Base-by-base conservation (phyloP, 2,888 invertebrate genomes). In the Cephus pulcher region DNA sequence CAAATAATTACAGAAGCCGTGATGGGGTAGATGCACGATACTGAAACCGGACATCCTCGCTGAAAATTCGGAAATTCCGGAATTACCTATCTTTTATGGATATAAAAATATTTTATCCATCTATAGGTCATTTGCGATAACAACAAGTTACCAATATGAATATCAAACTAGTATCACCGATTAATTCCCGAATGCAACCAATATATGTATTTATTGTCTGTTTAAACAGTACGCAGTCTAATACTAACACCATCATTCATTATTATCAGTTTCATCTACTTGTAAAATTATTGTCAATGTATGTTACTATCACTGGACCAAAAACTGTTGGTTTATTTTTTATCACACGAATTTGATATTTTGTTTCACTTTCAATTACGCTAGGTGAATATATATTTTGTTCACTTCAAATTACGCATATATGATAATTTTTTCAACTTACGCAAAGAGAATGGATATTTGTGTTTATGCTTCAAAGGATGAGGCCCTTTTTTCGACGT, bases 1-100 rank as follows among this genome's bases (percentile, higher is more conserved):
- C 56, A 9, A 84, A 79, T 83, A 84, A 87, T 87, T 88, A 88
- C 87, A 79, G 76, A 84, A 82, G 82, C 76, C 76, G 83, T 80
- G 84, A 81, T 84, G 82, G 86, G 86, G 83, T 85, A 86, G 81
- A 84, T 86, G 84, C 86, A 86, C 85, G 83, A 82, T 84, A 85
- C 87, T 87, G 86, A 83, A 87, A 83, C 85, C 83, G 84, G 83
- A 81, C 76, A 83, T 84, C 84, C 83, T 86, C 73, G 82, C 85
- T 87, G 86, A 83, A 87, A 87, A 81, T 80, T 78, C 34, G 74
- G 75, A 74, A 81, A 76, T 75, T 73, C 56, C 78, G 69, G 76
- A 69, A 76, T 69, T 73, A n/a, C 40, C 35, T 32, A 77, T 77
- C 11, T 68, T 74, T 73, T 35, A 23, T 23, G 23, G 1, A 9